Percentiles rank a stretch among this genome's conserved stretches.
These are phyloP conservation scores for Meghimatium bilineatum DNA, from an alignment of 2,888 invertebrate genomes.

Conservation along the genomic window DNA sequence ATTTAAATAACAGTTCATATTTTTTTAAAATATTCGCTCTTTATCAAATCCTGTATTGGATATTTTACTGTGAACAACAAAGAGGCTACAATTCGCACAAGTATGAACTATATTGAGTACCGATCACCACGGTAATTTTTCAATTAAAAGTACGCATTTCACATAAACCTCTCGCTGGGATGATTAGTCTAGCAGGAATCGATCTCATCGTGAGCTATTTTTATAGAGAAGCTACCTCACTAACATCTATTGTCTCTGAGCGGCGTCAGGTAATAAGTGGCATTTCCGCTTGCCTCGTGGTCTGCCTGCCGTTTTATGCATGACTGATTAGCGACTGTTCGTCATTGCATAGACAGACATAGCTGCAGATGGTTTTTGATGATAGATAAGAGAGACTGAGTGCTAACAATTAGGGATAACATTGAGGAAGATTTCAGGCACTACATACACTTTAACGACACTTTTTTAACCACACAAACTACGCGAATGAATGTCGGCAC, in stretches of 20 bases:
- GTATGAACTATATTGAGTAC: neutral
- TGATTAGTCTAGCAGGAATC: conserved; percentile 3
- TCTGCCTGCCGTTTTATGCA: neutral
- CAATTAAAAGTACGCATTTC: neutral
- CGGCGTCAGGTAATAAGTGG: conserved; percentile 20
- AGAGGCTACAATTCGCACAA: neutral
- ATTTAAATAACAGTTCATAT: too few species aligned
- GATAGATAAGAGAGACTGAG: neutral
- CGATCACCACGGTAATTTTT: neutral
- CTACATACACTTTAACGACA: too few species aligned
- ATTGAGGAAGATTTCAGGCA: too few species aligned
- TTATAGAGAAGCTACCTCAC: neutral
- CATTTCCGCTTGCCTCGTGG: conserved; percentile 6
- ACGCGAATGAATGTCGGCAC: too few species aligned
- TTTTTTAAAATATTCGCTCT: too few species aligned
- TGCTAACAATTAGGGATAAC: too few species aligned
- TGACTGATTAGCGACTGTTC: neutral
- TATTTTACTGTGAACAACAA: too few species aligned
- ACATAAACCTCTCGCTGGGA: neutral
- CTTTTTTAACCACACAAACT: neutral
- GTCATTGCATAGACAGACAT: neutral
- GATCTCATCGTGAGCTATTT: neutral
- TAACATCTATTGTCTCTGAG: conserved; percentile 8
- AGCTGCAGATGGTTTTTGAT: neutral
- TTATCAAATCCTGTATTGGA: too few species aligned